A percentile compares a stretch with the other conserved stretches of the same genome.
These are phyloP conservation scores for Antennarius maculatus DNA, from an alignment of 2,797 vertebrate species.

Conservation along the genomic window DNA sequence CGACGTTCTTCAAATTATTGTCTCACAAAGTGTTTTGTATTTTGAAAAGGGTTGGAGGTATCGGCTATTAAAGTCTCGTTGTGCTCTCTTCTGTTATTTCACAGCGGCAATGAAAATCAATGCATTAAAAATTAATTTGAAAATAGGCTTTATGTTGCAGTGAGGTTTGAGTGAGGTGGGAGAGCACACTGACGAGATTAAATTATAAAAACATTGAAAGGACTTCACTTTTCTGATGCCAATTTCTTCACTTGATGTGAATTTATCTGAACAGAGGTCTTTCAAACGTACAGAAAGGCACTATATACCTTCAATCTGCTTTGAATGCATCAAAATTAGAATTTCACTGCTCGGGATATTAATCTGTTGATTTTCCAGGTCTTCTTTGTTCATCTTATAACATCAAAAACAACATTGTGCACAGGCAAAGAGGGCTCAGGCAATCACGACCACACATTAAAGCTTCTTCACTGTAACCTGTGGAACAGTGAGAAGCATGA, in stretches of 20 bases:
- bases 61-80: slow-evolving; percentile 22
- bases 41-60: slow-evolving; percentile 11
- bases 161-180: slow-evolving; percentile 25
- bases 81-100: slow-evolving; percentile 24
- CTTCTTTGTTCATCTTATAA: slow-evolving; percentile 6
- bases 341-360: slow-evolving; percentile 26
- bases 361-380: slow-evolving; percentile 9
- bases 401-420: slow-evolving; percentile 10
- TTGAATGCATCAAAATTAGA: slow-evolving; percentile 45
- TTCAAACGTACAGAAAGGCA: slow-evolving; percentile 51
- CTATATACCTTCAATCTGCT: slow-evolving; percentile 31
- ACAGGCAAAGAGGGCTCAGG: background rate
- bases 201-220: slow-evolving; percentile 31
- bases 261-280: slow-evolving; percentile 36
- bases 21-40: slow-evolving; percentile 19
- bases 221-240: slow-evolving; percentile 26
- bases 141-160: slow-evolving; percentile 35
- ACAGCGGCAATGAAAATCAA: slow-evolving; percentile 35
- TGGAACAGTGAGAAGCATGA: background rate
- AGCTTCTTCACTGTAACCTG: background rate
- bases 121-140: slow-evolving; percentile 41
- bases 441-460: background rate
- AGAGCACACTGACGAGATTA: slow-evolving; percentile 12
- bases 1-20: slow-evolving; percentile 30
- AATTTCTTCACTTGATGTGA: slow-evolving; percentile 33